A percentile compares a stretch with the other conserved stretches of the same genome.
phyloP scores from a whole-genome alignment of 2,797 vertebrate genomes.

The Poliocrania exsul region DNA sequence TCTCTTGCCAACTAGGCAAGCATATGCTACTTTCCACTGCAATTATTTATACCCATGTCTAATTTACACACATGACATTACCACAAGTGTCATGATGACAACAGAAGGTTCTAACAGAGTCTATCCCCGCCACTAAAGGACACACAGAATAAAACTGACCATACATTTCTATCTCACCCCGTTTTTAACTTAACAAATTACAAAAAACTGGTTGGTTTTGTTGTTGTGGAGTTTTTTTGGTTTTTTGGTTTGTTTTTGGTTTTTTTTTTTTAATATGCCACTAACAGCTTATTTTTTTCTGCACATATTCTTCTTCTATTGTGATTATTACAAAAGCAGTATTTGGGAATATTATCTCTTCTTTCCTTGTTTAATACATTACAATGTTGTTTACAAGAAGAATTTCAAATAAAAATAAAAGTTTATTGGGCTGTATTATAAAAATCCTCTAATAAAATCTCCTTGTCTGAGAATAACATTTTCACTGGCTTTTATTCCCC shows the following conservation, averaged over 20 bases:
- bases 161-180: neutral
- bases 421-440: neutral
- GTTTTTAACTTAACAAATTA: neutral
- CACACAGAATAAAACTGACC: neutral
- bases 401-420: slow-evolving; percentile 14
- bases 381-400: neutral
- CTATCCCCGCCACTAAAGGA: neutral
- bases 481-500: neutral
- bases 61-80: neutral
- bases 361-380: neutral
- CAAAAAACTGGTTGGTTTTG: neutral
- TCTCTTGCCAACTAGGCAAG: neutral
- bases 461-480: neutral
- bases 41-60: neutral
- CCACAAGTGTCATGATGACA: neutral
- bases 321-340: neutral
- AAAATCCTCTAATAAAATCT: neutral
- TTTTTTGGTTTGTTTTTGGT: too few species aligned
- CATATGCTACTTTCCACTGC: neutral
- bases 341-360: neutral
- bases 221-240: too few species aligned
- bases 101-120: neutral
- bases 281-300: neutral
- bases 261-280: neutral
- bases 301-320: neutral